Evolutionary conservation across 2,888 invertebrate species (phyloP).

Genomic region (Osmoderma eremita): DNA sequence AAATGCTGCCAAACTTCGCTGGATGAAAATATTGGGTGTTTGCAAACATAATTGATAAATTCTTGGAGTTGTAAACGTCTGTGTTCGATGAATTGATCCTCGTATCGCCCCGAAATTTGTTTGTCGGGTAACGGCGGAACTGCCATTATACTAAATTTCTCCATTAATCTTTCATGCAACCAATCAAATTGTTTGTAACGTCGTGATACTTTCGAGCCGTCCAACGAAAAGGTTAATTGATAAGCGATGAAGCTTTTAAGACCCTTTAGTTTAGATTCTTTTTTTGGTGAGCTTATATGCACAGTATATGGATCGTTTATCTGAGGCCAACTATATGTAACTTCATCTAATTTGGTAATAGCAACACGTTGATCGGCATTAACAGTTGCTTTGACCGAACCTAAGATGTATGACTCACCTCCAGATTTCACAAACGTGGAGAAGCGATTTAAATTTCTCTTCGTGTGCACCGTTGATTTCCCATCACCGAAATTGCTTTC

Average conservation of each 20-base stretch:
- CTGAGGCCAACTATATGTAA: constrained; percentile 81
- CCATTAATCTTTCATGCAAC: constrained; percentile 92
- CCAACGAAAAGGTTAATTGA: constrained; percentile 94
- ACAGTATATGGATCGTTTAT: constrained; percentile 79
- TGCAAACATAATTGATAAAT: constrained; percentile 96
- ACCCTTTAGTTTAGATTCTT: constrained; percentile 96
- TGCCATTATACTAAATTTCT: constrained; percentile 94
- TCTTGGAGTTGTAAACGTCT: constrained; percentile 93
- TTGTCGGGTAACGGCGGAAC: constrained; percentile 98
- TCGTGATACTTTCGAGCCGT: constrained; percentile 91
- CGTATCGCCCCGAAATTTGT: constrained; percentile 96
- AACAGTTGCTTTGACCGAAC: constrained; percentile 75
- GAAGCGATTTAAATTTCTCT: constrained; percentile 82
- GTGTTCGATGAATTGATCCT: constrained; percentile 96
- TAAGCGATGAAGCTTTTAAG: constrained; percentile 98
- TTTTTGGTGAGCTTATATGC: constrained; percentile 92
- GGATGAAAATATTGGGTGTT: constrained; percentile 93
- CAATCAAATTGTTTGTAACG: constrained; percentile 99
- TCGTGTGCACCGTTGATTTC: constrained; percentile 71
- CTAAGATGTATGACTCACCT: constrained; percentile 89
- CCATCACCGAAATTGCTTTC: constrained; percentile 66
- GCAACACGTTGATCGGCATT: constrained; percentile 77
- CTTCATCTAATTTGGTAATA: constrained; percentile 76
- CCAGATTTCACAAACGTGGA: constrained; percentile 91
- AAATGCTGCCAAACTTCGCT: constrained; percentile 97